Conservation (phyloP, 2,888 invertebrate genomes). For the Archips crataeganus region DNA sequence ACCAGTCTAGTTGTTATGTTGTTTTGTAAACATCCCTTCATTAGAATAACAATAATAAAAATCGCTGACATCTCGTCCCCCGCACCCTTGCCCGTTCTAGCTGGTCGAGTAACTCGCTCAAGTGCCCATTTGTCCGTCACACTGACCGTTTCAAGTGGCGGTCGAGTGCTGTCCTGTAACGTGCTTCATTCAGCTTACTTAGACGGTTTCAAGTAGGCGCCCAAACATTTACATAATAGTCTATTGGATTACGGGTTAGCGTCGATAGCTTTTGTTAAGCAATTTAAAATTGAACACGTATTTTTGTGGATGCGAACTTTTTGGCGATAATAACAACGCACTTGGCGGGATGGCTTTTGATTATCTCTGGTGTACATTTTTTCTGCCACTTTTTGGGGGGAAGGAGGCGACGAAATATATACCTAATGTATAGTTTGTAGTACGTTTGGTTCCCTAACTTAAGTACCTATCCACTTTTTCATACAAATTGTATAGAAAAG, state of each 20-base stretch:
- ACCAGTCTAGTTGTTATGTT: no score
- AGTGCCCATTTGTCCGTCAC: conserved; percentile 80
- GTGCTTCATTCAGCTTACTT: conserved; percentile 60
- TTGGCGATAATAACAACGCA: neutral
- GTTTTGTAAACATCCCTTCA: neutral
- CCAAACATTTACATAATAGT: conserved; percentile 43
- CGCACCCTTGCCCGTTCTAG: conserved; percentile 52
- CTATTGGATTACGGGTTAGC: conserved; percentile 25
- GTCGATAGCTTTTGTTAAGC: conserved; percentile 21
- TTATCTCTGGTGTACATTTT: no score
- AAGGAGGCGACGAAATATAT: no score
- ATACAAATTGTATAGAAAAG: no score
- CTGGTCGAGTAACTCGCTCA: conserved; percentile 68
- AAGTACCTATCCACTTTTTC: no score
- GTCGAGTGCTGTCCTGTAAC: conserved; percentile 63
- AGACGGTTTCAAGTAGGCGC: conserved; percentile 43
- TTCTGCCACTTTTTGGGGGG: no score
- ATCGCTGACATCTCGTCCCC: conserved; percentile 43
- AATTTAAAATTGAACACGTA: conserved; percentile 1
- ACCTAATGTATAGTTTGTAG: no score
- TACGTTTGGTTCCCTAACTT: no score
- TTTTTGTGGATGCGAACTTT: neutral
- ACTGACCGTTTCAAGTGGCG: conserved; percentile 66
- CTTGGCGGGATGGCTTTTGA: no score
- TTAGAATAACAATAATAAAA: neutral